phyloP scores from a whole-genome alignment of 2,888 invertebrate genomes.

The Ganaspis brasiliensis region DNA sequence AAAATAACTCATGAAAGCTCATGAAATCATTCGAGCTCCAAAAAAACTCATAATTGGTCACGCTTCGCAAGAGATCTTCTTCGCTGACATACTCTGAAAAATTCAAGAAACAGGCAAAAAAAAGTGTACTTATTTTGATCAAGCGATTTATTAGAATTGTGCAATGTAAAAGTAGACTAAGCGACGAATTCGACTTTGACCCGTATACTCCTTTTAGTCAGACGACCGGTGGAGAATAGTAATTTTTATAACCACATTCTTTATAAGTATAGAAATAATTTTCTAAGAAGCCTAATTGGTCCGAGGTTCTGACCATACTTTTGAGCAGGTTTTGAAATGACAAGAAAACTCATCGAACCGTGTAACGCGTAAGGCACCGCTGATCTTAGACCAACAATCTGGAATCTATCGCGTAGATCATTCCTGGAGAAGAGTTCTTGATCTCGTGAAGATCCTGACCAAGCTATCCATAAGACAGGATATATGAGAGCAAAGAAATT shows the following conservation, averaged over 20 bases:
- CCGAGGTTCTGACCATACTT: constrained; percentile 35
- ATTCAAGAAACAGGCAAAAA: too few relatives aligned
- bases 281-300: constrained; percentile 40
- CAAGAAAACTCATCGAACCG: constrained; percentile 43
- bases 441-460: constrained; percentile 30
- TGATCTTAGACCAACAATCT: constrained; percentile 32
- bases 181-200: constrained; percentile 31
- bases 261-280: constrained; percentile 43
- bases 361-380: constrained; percentile 40
- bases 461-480: constrained; percentile 12
- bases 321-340: constrained; percentile 39
- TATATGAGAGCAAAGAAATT: constrained; percentile 43
- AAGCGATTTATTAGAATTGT: neutral
- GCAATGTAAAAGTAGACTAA: constrained; percentile 13
- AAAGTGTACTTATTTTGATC: too few relatives aligned
- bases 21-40: too few relatives aligned
- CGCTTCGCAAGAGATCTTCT: too few relatives aligned
- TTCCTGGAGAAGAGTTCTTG: constrained; percentile 28
- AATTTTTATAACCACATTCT: constrained; percentile 44
- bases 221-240: constrained; percentile 10
- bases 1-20: too few relatives aligned
- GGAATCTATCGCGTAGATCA: constrained; percentile 45
- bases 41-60: too few relatives aligned
- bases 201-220: constrained; percentile 23
- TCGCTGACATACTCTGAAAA: too few relatives aligned